Percentiles rank a stretch among this genome's conserved stretches.
Evolutionary conservation across 2,797 vertebrate genomes (phyloP).

Genomic region (Enteromius unitaeniatus): DNA sequence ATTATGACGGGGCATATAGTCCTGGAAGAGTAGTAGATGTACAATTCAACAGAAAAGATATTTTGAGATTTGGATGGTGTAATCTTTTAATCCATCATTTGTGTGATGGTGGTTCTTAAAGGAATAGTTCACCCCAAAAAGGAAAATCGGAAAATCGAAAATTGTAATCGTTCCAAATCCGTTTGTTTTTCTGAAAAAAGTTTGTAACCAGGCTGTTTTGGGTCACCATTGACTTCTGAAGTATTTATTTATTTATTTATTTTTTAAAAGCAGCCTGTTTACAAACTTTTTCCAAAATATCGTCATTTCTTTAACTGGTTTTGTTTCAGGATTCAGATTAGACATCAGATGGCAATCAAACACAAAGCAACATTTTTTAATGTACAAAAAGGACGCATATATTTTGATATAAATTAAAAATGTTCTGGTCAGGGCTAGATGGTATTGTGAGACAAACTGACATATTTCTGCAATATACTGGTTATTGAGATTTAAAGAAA

Average conservation of each 20-base stretch:
- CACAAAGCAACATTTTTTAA: not conserved
- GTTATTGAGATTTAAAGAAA: not conserved
- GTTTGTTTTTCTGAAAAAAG: no score
- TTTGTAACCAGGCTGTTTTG: no score
- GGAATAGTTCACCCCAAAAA: no score
- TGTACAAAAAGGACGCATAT: not conserved
- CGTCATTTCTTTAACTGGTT: not conserved
- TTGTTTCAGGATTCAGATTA: not conserved
- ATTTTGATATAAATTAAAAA: not conserved
- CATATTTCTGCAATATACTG: not conserved
- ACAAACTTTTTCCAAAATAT: no score
- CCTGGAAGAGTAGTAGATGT: not conserved
- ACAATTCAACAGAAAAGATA: not conserved
- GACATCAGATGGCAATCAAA: not conserved
- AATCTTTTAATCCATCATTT: not conserved
- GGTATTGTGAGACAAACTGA: not conserved
- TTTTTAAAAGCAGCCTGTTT: no score
- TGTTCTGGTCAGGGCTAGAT: not conserved
- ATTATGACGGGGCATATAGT: slow-evolving; percentile 7
- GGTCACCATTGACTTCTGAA: no score
- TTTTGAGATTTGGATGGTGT: not conserved
- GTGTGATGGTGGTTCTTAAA: not conserved
- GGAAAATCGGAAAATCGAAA: no score
- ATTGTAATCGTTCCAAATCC: no score
- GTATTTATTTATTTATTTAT: no score